phyloP scores from a whole-genome alignment of 2,888 invertebrate species.

The Rhagonycha fulva region DNA sequence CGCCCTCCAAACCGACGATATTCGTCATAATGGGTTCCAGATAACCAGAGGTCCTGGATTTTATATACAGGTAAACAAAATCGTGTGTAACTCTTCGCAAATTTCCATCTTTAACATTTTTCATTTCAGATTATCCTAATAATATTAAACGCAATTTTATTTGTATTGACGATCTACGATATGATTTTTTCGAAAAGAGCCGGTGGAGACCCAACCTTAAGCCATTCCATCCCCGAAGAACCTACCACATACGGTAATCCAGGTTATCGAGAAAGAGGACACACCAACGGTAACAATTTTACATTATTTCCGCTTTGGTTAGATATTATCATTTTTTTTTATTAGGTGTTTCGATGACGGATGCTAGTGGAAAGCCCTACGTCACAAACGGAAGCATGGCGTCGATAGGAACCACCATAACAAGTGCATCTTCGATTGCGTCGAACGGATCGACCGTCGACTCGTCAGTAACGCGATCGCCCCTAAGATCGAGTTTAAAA shows the following conservation, averaged over 20 bases:
- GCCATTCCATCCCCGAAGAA: slow-evolving; percentile 60
- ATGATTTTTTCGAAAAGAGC: slow-evolving; percentile 74
- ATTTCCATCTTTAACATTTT: not conserved
- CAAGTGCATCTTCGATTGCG: slow-evolving; percentile 46
- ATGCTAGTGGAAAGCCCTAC: slow-evolving; percentile 85
- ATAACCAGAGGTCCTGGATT: slow-evolving; percentile 82
- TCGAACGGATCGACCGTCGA: slow-evolving; percentile 59
- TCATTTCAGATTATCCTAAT: slow-evolving; percentile 74
- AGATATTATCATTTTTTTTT: not conserved
- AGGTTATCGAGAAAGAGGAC: slow-evolving; percentile 73
- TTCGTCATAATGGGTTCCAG: slow-evolving; percentile 69
- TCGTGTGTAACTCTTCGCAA: not conserved
- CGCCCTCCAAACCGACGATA: slow-evolving; percentile 83
- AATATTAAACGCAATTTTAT: slow-evolving; percentile 73
- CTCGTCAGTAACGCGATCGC: slow-evolving; percentile 61
- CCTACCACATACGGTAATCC: slow-evolving; percentile 85
- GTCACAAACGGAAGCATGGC: slow-evolving; percentile 51
- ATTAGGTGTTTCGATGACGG: slow-evolving; percentile 77
- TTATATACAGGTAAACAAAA: slow-evolving; percentile 75
- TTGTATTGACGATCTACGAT: slow-evolving; percentile 81
- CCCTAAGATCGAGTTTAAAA: slow-evolving; percentile 80
- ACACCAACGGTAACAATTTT: slow-evolving; percentile 52
- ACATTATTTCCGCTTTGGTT: slow-evolving; percentile 22
- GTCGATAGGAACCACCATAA: slow-evolving; percentile 75
- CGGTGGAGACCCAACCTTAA: slow-evolving; percentile 80